Percentiles rank a stretch among this genome's conserved stretches.
Conservation (phyloP, 2,797 vertebrate species). For the Melanotaenia boesemani region DNA sequence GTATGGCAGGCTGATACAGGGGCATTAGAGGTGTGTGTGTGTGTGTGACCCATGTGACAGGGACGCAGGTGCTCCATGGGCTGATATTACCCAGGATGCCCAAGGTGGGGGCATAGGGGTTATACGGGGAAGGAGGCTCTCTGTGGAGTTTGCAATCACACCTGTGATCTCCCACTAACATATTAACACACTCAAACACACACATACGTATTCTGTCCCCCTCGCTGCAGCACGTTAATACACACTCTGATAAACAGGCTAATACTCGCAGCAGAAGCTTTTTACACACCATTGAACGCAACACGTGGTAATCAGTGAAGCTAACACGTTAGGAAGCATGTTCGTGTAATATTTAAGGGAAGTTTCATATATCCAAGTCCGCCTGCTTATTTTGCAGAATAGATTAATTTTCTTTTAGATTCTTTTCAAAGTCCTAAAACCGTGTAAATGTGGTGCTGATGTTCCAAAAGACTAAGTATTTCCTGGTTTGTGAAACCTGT, state of each 20-base stretch:
- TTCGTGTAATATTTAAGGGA: slow-evolving; percentile 13
- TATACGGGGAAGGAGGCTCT: slow-evolving; percentile 58
- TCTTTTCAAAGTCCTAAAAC: too few species aligned
- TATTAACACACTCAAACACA: slow-evolving; percentile 32
- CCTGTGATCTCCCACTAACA: slow-evolving; percentile 74
- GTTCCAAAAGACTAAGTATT: too few species aligned
- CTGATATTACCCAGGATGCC: slow-evolving; percentile 80
- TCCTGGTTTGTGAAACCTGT: too few species aligned
- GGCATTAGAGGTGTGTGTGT: slow-evolving; percentile 66
- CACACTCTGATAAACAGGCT: slow-evolving; percentile 80
- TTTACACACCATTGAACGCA: slow-evolving; percentile 67
- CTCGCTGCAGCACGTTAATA: slow-evolving; percentile 62
- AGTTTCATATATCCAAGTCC: not conserved
- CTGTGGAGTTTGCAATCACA: slow-evolving; percentile 72
- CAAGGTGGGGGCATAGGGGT: slow-evolving; percentile 53
- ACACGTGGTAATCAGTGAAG: slow-evolving; percentile 43
- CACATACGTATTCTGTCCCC: slow-evolving; percentile 20
- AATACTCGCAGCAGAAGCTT: slow-evolving; percentile 66
- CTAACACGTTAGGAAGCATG: slow-evolving; percentile 33
- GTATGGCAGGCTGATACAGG: slow-evolving; percentile 64
- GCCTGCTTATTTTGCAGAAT: too few species aligned
- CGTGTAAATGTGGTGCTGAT: too few species aligned
- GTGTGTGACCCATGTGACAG: slow-evolving; percentile 37
- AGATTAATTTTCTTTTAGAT: too few species aligned
- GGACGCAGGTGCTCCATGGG: slow-evolving; percentile 74